phyloP scores from a whole-genome alignment of 2,113 vertebrate species.

The Anarhynchus alexandrinus region DNA sequence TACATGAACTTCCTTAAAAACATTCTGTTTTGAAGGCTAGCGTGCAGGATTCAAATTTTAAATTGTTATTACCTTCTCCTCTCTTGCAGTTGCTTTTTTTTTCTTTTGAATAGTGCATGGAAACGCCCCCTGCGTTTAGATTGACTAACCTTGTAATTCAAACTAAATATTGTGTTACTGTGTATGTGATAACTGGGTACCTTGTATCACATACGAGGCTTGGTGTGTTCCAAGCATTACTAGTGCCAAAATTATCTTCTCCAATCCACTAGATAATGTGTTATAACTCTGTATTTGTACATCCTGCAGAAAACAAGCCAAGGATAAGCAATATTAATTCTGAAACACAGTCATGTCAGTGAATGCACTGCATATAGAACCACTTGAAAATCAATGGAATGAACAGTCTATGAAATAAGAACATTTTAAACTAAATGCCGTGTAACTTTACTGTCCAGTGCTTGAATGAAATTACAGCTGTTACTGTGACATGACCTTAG shows the following conservation, averaged over 20 bases:
- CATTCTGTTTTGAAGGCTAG: neutral
- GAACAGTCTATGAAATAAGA: neutral
- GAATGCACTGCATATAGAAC: neutral
- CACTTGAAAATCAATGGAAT: neutral
- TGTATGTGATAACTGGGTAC: neutral
- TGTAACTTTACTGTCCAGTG: neutral
- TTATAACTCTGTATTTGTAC: neutral
- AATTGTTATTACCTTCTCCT: neutral
- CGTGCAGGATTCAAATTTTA: neutral
- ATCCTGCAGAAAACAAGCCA: neutral
- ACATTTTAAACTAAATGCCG: neutral
- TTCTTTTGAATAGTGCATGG: neutral
- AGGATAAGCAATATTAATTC: neutral
- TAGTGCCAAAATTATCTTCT: neutral
- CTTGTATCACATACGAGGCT: neutral
- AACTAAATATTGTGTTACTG: neutral
- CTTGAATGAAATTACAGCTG: neutral
- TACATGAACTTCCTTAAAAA: neutral
- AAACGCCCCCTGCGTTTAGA: neutral
- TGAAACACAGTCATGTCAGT: neutral
- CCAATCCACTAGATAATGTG: neutral
- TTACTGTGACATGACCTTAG: neutral
- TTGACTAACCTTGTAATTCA: neutral
- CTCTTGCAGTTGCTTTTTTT: neutral
- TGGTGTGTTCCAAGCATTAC: neutral